Evolutionary conservation across 2,888 invertebrate species (phyloP).

Genomic region (Protonemura montana): DNA sequence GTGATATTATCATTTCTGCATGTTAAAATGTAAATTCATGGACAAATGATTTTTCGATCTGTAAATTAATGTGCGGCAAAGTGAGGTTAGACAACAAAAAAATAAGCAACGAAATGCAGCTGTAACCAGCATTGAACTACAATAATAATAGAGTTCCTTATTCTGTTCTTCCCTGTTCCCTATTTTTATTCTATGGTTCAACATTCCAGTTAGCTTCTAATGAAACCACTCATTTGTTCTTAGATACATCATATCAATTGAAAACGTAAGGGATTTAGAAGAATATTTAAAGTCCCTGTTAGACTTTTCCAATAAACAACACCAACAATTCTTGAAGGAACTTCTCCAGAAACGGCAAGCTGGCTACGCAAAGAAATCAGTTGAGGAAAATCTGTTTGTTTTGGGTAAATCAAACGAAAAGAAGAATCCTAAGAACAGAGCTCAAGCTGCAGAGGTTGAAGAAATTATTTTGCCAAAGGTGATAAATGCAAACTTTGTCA

Average conservation of each 20-base stretch:
- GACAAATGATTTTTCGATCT: no score
- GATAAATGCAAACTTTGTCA: constrained; percentile 51
- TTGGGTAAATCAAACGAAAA: neutral
- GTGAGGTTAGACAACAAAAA: no score
- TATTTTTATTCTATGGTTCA: no score
- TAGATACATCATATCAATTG: constrained; percentile 78
- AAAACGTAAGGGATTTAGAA: constrained; percentile 74
- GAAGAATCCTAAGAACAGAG: constrained; percentile 3
- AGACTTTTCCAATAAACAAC: constrained; percentile 71
- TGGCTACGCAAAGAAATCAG: neutral
- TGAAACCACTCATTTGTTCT: constrained; percentile 52
- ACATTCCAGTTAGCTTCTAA: no score
- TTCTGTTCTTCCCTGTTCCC: no score
- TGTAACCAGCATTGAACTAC: no score
- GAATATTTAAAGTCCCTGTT: constrained; percentile 80
- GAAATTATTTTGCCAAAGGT: constrained; percentile 49
- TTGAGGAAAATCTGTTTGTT: constrained; percentile 20
- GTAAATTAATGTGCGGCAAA: no score
- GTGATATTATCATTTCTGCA: no score
- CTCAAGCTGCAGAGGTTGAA: constrained; percentile 17
- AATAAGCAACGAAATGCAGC: no score
- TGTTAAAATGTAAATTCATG: no score
- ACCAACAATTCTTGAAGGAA: constrained; percentile 71
- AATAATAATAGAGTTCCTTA: no score
- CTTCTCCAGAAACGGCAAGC: constrained; percentile 55